phyloP scores from a whole-genome alignment of 2,113 vertebrate genomes.

The Tyrannus savana region DNA sequence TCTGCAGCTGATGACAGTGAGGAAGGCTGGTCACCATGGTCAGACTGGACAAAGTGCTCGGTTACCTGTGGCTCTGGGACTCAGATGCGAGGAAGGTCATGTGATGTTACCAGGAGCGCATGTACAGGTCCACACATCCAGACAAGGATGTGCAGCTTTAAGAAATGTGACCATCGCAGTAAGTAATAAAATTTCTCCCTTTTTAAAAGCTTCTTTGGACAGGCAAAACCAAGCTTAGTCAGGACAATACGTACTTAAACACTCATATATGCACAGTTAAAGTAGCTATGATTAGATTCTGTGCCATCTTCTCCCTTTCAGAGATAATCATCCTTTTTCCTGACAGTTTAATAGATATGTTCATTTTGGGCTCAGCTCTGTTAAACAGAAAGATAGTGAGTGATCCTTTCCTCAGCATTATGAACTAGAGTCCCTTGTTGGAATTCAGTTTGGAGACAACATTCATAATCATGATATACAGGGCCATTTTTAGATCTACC shows the following conservation, averaged over 20 bases:
- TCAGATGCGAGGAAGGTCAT: conserved; percentile 95
- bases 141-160: conserved; percentile 90
- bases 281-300: not conserved
- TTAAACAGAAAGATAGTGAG: not conserved
- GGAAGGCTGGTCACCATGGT: conserved; percentile 97
- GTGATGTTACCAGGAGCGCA: conserved; percentile 93
- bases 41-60: conserved; percentile 97
- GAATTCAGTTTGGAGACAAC: not conserved
- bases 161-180: conserved; percentile 93
- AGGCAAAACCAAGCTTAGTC: not conserved
- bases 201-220: not conserved
- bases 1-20: conserved; percentile 82
- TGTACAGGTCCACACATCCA: conserved; percentile 94
- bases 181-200: conserved; percentile 50
- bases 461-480: not conserved
- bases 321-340: not conserved
- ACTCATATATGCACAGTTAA: not conserved
- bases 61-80: conserved; percentile 93
- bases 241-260: not conserved
- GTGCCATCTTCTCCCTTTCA: not conserved
- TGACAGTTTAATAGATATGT: not conserved
- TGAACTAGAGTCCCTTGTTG: not conserved
- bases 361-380: not conserved
- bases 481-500: not conserved
- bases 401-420: not conserved